Base-by-base conservation (phyloP, 2,113 vertebrate species). In the Melanerpes formicivorus region DNA sequence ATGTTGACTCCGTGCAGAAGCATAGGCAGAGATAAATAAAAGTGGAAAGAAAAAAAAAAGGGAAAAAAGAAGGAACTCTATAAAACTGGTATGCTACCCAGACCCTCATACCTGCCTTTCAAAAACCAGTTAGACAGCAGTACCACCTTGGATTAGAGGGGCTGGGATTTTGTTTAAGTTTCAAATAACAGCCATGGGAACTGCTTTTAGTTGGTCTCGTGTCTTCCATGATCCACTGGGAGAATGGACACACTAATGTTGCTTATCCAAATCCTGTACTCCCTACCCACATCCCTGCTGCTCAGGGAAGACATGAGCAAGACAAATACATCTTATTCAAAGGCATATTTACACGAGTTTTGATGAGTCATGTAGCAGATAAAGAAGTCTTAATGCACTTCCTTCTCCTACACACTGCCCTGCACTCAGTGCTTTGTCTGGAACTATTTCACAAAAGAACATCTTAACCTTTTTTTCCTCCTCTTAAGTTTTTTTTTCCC, bases 261-360 rank as follows among this genome's bases (percentile, higher is more conserved):
- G 40, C 58, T 92, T 71, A 80, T 67, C 40, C 73, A 87, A 79
- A 54, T 8, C 23, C n/a, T 54, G 3, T 12, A 26, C 18, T 50
- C 44, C 40, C 23, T 14, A 64, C 34, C 22, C 30, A 34, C 19
- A 34, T 18, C 54, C 37, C 11, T 9, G 60, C 62, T 66, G 44
- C 80, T 73, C 50, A 44, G 72, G 80, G 85, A 80, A 86, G 62
- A 26, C 21, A 85, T 11, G 46, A 86, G 72, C 37, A 90, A 50
- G 58, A 83, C 50, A 89, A 96, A 88, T 42, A 72, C 18, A 42
- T 14, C 58, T 60, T 54, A 78, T 82, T 80, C 50, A 30, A 64
- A 84, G 42, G 30, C 50, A 65, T 72, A 84, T 95, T 93, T 87
- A 70, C 75, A 9, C 83, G 84, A 77, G 26, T 87, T 93, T 90